Conservation (phyloP, 2,888 invertebrate genomes). For the Spialia ferax region DNA sequence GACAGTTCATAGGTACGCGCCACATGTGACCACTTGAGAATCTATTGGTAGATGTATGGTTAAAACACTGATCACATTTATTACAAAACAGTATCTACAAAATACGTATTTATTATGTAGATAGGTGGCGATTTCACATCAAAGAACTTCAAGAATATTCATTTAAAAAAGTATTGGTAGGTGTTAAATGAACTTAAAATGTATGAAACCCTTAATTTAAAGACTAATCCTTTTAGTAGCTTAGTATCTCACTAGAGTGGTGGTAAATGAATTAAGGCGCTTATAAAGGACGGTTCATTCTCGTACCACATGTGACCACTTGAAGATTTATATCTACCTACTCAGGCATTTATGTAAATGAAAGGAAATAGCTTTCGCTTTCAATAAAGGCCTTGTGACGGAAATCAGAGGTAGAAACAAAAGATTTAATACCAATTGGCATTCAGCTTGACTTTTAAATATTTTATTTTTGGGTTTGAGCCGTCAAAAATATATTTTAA, state of each 20-base stretch:
- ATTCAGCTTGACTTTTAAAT: neutral
- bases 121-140: neutral
- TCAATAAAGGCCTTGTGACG: constrained; percentile 8
- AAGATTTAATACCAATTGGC: neutral
- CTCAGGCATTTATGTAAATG: constrained; percentile 15
- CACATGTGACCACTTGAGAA: too few relatives aligned
- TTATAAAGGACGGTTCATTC: constrained; percentile 41
- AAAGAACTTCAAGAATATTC: too few relatives aligned
- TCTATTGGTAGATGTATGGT: too few relatives aligned
- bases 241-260: neutral
- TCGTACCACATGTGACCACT: constrained; percentile 50
- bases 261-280: neutral
- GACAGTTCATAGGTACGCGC: too few relatives aligned
- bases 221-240: neutral
- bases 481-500: too few relatives aligned
- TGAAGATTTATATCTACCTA: constrained; percentile 46
- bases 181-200: too few relatives aligned
- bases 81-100: neutral
- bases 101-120: too few relatives aligned
- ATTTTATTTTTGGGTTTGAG: neutral
- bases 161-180: too few relatives aligned
- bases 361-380: constrained; percentile 32
- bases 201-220: neutral
- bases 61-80: neutral
- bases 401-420: constrained; percentile 14